Conservation (phyloP, 2,888 invertebrate species). For the Villa cingulata region DNA sequence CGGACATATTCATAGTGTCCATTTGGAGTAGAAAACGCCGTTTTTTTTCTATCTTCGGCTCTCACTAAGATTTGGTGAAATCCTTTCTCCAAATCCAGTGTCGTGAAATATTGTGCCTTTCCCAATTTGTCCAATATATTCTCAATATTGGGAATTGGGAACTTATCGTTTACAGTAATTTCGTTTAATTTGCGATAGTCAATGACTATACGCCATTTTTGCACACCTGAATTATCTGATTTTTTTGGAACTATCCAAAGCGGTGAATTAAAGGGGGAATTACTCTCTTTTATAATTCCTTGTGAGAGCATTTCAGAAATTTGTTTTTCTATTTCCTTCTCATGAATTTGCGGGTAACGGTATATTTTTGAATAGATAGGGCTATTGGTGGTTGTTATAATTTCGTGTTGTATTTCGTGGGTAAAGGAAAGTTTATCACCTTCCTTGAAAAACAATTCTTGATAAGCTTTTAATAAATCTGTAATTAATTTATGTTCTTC, state of each 20-base stretch:
- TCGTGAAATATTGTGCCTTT: constrained; percentile 16
- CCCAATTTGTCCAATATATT: constrained; percentile 19
- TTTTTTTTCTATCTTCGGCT: constrained; percentile 17
- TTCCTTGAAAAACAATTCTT: no score
- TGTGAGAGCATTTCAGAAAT: no score
- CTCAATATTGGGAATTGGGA: constrained; percentile 16
- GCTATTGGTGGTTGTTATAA: no score
- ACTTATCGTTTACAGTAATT: constrained; percentile 14
- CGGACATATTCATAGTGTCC: constrained; percentile 23
- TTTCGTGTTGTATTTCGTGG: no score
- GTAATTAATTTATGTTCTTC: no score
- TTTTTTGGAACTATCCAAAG: background rate
- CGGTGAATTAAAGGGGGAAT: background rate
- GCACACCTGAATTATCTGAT: background rate
- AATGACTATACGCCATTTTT: background rate
- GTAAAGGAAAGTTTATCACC: no score
- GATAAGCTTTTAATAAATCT: no score
- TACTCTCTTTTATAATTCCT: no score
- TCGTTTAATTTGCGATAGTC: background rate
- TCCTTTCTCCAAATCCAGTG: constrained; percentile 18
- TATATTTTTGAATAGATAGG: no score
- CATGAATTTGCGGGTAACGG: no score
- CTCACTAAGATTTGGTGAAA: constrained; percentile 20
- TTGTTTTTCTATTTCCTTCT: no score
- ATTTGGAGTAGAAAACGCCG: constrained; percentile 20